Conservation (phyloP, 35 echinoderm and acorn worm species). For the Anneissia japonica region DNA sequence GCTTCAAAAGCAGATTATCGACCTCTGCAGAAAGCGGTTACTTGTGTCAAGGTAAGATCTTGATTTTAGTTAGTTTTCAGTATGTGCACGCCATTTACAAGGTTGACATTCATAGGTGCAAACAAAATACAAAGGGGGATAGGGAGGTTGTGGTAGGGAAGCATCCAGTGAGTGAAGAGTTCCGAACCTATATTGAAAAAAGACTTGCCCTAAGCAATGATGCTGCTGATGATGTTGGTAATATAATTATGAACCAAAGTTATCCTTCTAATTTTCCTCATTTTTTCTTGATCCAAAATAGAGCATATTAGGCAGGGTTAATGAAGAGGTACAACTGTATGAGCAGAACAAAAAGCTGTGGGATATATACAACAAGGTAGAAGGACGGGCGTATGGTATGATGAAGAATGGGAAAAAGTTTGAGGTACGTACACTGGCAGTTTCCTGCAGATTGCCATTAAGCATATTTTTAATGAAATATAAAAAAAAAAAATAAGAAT, state of each 20-base stretch:
- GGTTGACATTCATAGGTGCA: too few relatives aligned
- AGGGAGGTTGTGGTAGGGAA: too few relatives aligned
- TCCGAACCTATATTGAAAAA: too few relatives aligned
- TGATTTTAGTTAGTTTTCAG: not conserved
- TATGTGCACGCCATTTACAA: too few relatives aligned
- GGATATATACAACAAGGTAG: slow-evolving; percentile 92
- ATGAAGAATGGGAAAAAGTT: slow-evolving; percentile 97
- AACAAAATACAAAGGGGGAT: too few relatives aligned
- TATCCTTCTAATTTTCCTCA: not conserved
- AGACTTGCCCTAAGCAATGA: too few relatives aligned
- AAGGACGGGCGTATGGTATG: slow-evolving; percentile 68
- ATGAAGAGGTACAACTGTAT: slow-evolving; percentile 66
- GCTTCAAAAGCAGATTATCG: slow-evolving; percentile 14
- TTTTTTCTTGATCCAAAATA: not conserved
- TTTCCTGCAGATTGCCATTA: not conserved
- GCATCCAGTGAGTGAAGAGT: too few relatives aligned
- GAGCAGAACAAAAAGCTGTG: slow-evolving; percentile 68
- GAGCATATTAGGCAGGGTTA: slow-evolving; percentile 78
- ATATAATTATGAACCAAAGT: too few relatives aligned
- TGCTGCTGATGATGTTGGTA: too few relatives aligned
- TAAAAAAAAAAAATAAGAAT: not conserved
- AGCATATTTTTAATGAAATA: not conserved
- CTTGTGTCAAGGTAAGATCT: not conserved
- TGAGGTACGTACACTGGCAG: slow-evolving; percentile 42
- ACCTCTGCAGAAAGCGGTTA: not conserved